These are phyloP conservation scores for Colletes latitarsis DNA, from an alignment of 1,140 invertebrate species.

Conservation along the genomic window DNA sequence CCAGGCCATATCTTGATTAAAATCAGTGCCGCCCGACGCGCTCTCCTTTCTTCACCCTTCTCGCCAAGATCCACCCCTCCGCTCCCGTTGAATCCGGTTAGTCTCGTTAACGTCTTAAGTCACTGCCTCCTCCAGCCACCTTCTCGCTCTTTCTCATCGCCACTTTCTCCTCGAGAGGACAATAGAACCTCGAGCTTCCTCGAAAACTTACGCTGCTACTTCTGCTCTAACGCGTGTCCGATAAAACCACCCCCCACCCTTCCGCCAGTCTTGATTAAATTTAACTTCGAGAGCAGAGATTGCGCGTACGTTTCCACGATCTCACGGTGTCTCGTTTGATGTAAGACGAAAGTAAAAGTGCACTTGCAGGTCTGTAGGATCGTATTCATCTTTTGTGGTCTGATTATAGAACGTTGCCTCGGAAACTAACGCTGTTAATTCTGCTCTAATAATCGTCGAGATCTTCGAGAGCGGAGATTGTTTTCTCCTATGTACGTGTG, in stretches of 20 bases:
- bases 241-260: slow-evolving; percentile 20
- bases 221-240: slow-evolving; percentile 35
- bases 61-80: slow-evolving; percentile 61
- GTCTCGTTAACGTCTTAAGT: slow-evolving; percentile 80
- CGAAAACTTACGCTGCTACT: slow-evolving; percentile 34
- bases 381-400: too few species aligned
- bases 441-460: too few species aligned
- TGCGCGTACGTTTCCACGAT: slow-evolving; percentile 5
- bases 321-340: slow-evolving; percentile 4
- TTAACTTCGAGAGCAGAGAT: too few species aligned
- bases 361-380: background rate
- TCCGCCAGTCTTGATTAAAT: slow-evolving; percentile 17
- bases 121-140: slow-evolving; percentile 44
- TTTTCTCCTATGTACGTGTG: too few species aligned
- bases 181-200: slow-evolving; percentile 43
- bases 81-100: slow-evolving; percentile 77
- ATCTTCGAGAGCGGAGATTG: too few species aligned
- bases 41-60: slow-evolving; percentile 68
- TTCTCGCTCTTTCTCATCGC: background rate
- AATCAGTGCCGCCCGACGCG: slow-evolving; percentile 76
- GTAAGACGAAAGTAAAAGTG: slow-evolving; percentile 54
- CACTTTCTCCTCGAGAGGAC: slow-evolving; percentile 52
- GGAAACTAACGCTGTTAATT: too few species aligned
- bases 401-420: too few species aligned
- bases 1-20: slow-evolving; percentile 81